Evolutionary conservation across 2,888 invertebrate genomes (phyloP).

Genomic region (Stenoptilia bipunctidactyla): DNA sequence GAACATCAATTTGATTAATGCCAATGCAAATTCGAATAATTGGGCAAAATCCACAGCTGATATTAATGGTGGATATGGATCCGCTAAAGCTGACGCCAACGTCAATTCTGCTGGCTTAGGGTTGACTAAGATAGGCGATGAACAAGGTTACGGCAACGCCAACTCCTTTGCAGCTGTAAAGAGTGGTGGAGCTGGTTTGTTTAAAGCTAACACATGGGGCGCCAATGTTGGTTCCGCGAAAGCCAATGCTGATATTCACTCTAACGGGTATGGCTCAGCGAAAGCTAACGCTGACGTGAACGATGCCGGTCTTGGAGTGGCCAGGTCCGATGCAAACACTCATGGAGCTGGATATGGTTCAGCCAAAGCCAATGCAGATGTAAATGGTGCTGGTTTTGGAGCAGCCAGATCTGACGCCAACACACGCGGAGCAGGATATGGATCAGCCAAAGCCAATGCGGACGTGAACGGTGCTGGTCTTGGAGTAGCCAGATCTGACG

Average conservation of each 20-base stretch:
- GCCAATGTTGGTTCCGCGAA: constrained; percentile 9
- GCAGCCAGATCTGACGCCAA: constrained; percentile 21
- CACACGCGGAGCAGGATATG: constrained; percentile 21
- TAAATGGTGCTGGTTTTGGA: constrained; percentile 17
- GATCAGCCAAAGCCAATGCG: constrained; percentile 28
- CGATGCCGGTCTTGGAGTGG: constrained; percentile 7
- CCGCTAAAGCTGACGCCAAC: constrained; percentile 18
- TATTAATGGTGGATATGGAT: constrained; percentile 15
- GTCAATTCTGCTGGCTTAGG: constrained; percentile 20
- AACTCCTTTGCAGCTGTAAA: too few species aligned
- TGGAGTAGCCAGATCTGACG: constrained; percentile 10
- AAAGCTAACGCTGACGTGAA: constrained; percentile 29
- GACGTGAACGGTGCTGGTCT: constrained; percentile 16
- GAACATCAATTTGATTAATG: constrained; percentile 2
- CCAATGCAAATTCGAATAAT: too few species aligned
- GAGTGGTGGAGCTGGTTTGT: too few species aligned
- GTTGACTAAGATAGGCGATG: too few species aligned
- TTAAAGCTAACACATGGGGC: constrained; percentile 4
- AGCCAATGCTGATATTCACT: constrained; percentile 13
- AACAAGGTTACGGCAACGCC: too few species aligned
- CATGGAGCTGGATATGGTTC: constrained; percentile 16
- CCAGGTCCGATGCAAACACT: constrained; percentile 5
- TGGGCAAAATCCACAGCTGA: constrained; percentile 6
- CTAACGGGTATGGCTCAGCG: constrained; percentile 17
- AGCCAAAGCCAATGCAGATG: constrained; percentile 23